Evolutionary conservation across 2,113 vertebrate species (phyloP).

Genomic region (Tenrec ecaudatus): DNA sequence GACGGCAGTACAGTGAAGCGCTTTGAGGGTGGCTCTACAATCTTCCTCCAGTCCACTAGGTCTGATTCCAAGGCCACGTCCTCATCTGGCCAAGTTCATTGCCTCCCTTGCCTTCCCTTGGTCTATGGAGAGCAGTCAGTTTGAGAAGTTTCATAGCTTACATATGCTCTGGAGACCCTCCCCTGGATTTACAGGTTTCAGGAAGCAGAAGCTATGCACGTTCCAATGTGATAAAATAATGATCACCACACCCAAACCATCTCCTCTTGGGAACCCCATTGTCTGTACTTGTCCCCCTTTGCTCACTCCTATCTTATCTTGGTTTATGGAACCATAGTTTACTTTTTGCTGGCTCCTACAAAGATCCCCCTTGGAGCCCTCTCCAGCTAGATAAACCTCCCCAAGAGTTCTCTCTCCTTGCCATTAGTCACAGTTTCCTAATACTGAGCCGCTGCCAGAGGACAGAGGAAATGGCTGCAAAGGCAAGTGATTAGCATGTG

Average conservation of each 20-base stretch:
- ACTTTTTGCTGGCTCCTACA: conserved; percentile 76
- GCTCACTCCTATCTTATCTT: conserved; percentile 70
- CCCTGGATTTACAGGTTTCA: conserved; percentile 46
- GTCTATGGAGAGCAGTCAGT: conserved; percentile 54
- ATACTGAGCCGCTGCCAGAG: conserved; percentile 80
- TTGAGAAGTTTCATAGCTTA: conserved; percentile 55
- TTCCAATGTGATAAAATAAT: conserved; percentile 50
- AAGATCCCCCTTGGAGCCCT: conserved; percentile 68
- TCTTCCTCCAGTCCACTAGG: neutral
- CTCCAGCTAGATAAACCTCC: conserved; percentile 73
- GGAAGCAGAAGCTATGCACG: conserved; percentile 51
- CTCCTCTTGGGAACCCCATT: conserved; percentile 57
- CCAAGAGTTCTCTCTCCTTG: conserved; percentile 60
- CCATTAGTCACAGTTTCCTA: conserved; percentile 82
- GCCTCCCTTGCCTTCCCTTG: neutral
- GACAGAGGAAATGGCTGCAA: conserved; percentile 81
- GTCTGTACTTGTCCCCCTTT: conserved; percentile 66
- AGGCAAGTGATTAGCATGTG: conserved; percentile 78
- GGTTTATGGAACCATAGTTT: conserved; percentile 72
- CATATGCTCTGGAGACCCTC: conserved; percentile 40
- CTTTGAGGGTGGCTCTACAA: neutral
- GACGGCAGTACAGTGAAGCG: neutral
- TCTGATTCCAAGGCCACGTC: neutral
- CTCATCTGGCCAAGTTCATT: neutral
- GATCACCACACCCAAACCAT: neutral